Percentiles rank a stretch among this genome's conserved stretches.
Conservation (phyloP, 2,888 invertebrate genomes). For the Sclerodermus sp. region DNA sequence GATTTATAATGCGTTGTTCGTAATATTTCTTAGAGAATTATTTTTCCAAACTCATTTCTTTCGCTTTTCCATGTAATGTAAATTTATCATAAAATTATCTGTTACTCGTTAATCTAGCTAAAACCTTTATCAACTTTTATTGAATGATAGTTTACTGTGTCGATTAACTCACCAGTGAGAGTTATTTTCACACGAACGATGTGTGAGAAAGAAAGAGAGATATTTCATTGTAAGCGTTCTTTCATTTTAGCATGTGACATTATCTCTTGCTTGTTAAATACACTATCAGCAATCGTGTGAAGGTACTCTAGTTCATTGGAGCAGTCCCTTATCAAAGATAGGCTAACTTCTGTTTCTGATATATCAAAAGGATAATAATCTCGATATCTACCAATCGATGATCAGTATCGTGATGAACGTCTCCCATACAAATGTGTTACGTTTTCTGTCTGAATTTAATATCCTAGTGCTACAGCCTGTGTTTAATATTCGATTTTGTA, state of each 20-base stretch:
- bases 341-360: slow-evolving; percentile 17
- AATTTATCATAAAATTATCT: too few relatives aligned
- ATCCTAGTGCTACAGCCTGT: too few relatives aligned
- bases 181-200: neutral
- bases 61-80: too few relatives aligned
- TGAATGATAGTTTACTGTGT: neutral
- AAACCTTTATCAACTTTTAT: neutral
- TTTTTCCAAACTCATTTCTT: too few relatives aligned
- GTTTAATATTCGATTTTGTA: too few relatives aligned
- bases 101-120: neutral
- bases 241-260: slow-evolving; percentile 4
- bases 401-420: slow-evolving; percentile 21
- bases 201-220: slow-evolving; percentile 1
- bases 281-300: slow-evolving; percentile 16
- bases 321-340: slow-evolving; percentile 23
- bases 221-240: slow-evolving; percentile 15
- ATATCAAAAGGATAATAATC: slow-evolving; percentile 20
- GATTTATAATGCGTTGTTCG: too few relatives aligned
- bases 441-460: too few relatives aligned
- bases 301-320: slow-evolving; percentile 6
- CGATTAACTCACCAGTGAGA: neutral
- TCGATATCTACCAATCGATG: slow-evolving; percentile 4
- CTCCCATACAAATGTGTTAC: slow-evolving; percentile 6
- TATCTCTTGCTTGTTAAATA: slow-evolving; percentile 17
- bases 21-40: too few relatives aligned